Base-by-base conservation (phyloP, 2,113 vertebrate genomes). In the Leptobrachium leishanense region DNA sequence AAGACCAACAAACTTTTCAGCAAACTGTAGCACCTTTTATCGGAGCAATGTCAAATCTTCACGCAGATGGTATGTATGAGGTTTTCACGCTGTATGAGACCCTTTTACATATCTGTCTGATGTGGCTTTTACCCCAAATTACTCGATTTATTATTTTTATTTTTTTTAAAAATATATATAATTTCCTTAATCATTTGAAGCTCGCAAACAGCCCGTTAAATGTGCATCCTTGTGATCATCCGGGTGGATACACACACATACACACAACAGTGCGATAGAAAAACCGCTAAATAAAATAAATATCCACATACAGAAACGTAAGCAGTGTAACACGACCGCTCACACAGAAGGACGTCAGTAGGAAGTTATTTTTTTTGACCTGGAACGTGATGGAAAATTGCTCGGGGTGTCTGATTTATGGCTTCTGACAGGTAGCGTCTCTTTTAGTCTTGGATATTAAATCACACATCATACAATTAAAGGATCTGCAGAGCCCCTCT, bases 341-440 rank as follows among this genome's bases (percentile, higher is more conserved):
- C 55, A 59, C 13, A 12, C 74, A 55, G 46, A 40, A 43, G 39
- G 55, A 54, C 40, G 44, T 67, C 50, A 68, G 63, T 68, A 68
- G 65, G 65, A 76, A 76, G 65, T 59, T 13, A 55, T 53, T 43
- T 76, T n/a, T 55, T 55, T 20, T 31, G 9, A 43, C 41, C 66
- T 62, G 5, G 62, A 70, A 70, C 54, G n/a, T 70, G 75, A 62
- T 70, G 75, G 67, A 77, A 77, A 77, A 77, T 70, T 5, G 42
- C 20, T 41, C 13, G 41, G 2, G 2, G 43, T 63, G 40, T 6
- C 20, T 44, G 54, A 77, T 77, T 77, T 77, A 77, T 44, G 41
- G 43, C 65, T 54, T 40, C 39, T 62, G 67, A 69, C 66, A 70
- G 54, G 20, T 62, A 65, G 54, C 42, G 9, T 44, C 13, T 68